Evolutionary conservation across 2,113 vertebrate genomes (phyloP).

Genomic region (Eurypyga helias): DNA sequence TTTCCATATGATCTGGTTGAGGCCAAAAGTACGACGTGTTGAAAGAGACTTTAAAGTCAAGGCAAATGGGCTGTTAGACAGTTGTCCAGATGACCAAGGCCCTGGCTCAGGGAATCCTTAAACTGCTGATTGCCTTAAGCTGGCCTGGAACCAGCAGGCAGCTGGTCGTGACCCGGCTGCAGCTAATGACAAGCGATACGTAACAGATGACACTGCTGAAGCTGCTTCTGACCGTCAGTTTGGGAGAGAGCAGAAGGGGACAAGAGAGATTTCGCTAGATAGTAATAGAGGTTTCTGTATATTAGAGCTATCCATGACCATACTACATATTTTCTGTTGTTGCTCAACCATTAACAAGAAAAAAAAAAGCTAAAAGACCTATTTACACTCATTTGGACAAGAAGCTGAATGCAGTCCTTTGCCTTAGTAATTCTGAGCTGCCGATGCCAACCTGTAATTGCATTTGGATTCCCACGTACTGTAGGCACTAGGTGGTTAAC

Average conservation of each 20-base stretch:
- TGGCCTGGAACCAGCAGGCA: conserved; percentile 5
- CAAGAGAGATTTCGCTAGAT: background rate
- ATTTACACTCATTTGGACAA: background rate
- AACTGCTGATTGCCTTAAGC: background rate
- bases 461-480: background rate
- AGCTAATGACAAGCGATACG: background rate
- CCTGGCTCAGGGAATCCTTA: background rate
- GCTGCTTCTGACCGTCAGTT: background rate
- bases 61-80: background rate
- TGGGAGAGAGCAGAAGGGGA: background rate
- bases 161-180: background rate
- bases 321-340: background rate
- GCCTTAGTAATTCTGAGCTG: background rate
- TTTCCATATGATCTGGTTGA: background rate
- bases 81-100: background rate
- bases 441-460: background rate
- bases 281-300: background rate
- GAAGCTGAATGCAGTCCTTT: background rate
- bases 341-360: background rate
- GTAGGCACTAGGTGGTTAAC: background rate
- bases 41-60: background rate
- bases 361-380: background rate
- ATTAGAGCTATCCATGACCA: background rate
- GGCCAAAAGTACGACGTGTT: background rate
- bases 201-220: background rate